These are phyloP conservation scores for Neotoma lepida DNA, from an alignment of 2,113 vertebrate species.

Conservation along the genomic window DNA sequence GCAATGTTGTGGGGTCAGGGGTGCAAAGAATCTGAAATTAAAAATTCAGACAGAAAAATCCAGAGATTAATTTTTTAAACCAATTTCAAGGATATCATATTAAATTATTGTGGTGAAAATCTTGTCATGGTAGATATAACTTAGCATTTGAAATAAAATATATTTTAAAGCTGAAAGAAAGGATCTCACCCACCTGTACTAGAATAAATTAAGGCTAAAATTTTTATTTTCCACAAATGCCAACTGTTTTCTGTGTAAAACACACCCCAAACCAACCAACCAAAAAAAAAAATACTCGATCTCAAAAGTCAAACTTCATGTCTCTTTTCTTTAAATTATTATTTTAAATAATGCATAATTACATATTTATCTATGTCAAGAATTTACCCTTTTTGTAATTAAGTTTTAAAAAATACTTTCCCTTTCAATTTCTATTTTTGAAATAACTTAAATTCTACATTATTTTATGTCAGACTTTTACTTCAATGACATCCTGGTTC, in stretches of 20 bases:
- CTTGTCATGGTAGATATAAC: not conserved
- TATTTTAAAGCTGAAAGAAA: slow-evolving; percentile 8
- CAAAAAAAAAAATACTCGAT: not conserved
- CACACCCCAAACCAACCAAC: not conserved
- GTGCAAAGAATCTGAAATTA: not conserved
- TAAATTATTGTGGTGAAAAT: not conserved
- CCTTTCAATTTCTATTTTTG: not conserved
- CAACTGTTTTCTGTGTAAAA: not conserved
- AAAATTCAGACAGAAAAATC: slow-evolving; percentile 2
- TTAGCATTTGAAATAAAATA: not conserved
- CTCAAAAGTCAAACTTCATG: not conserved
- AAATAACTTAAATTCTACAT: not conserved
- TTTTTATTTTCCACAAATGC: not conserved
- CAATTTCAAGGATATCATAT: not conserved
- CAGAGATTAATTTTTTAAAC: slow-evolving; percentile 29
- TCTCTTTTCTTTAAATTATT: not conserved
- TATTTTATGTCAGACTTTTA: not conserved
- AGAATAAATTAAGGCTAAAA: not conserved
- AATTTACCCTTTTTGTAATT: not conserved
- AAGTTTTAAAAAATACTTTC: not conserved
- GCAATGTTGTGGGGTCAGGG: not conserved
- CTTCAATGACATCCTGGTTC: not conserved
- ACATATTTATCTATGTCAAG: not conserved
- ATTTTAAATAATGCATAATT: not conserved
- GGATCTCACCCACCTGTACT: not conserved